Percentiles rank a stretch among this genome's conserved stretches.
Conservation (phyloP, 2,888 invertebrate species). For the Dynastes tityus region DNA sequence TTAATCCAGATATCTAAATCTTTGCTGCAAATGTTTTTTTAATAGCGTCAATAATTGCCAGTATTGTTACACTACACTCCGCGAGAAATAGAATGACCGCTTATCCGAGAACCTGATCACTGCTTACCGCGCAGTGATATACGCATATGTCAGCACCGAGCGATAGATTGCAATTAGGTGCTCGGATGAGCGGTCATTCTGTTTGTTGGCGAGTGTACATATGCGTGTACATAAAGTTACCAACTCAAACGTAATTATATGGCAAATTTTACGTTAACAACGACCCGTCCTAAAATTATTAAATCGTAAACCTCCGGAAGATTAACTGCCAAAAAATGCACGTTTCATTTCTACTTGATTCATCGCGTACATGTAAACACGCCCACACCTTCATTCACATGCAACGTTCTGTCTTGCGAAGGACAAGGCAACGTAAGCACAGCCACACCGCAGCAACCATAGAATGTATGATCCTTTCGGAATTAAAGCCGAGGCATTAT, state of each 20-base stretch:
- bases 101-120: too few relatives aligned
- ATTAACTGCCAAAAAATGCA: constrained; percentile 38
- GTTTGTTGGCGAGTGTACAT: too few relatives aligned
- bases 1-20: too few relatives aligned
- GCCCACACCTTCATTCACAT: constrained; percentile 40
- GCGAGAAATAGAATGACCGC: too few relatives aligned
- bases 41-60: too few relatives aligned
- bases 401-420: constrained; percentile 28
- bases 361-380: constrained; percentile 21
- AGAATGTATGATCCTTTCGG: constrained; percentile 4
- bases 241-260: not conserved
- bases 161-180: too few relatives aligned
- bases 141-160: too few relatives aligned
- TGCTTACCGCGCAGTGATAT: too few relatives aligned
- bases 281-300: not conserved
- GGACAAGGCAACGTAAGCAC: constrained; percentile 10
- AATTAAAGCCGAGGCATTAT: constrained; percentile 27
- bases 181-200: too few relatives aligned
- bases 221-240: not conserved
- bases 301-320: constrained; percentile 32
- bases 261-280: not conserved
- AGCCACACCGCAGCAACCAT: not conserved
- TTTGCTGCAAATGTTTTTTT: too few relatives aligned
- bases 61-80: too few relatives aligned
- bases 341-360: constrained; percentile 15